Evolutionary conservation across 2,888 invertebrate species (phyloP).

Genomic region (Caenorhabditis becei): DNA sequence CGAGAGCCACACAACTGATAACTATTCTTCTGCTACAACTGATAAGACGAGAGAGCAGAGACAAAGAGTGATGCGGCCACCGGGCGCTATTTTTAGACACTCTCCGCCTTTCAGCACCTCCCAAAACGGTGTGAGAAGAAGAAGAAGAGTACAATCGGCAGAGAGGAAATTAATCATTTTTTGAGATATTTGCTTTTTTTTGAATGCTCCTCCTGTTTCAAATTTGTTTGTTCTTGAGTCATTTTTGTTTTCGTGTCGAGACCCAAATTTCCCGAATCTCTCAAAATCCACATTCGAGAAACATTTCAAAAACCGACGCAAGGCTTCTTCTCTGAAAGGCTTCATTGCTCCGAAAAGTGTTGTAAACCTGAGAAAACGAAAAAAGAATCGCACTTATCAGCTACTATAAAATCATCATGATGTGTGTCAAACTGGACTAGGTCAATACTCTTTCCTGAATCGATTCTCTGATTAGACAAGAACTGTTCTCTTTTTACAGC

Average conservation of each 20-base stretch:
- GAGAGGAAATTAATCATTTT: too few relatives aligned
- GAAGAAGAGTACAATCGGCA: conserved; percentile 38
- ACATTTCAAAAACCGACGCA: conserved; percentile 18
- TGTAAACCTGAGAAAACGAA: background rate
- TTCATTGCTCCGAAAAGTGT: too few relatives aligned
- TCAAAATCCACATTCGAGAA: too few relatives aligned
- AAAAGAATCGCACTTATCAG: conserved; percentile 40
- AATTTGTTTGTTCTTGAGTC: conserved; percentile 10
- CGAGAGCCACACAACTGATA: too few relatives aligned
- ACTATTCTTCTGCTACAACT: too few relatives aligned
- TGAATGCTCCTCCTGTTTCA: too few relatives aligned
- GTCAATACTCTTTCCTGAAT: background rate
- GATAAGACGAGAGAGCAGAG: conserved; percentile 11
- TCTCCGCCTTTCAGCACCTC: conserved; percentile 14
- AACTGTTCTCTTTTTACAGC: background rate
- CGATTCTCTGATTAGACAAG: background rate
- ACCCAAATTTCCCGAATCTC: too few relatives aligned
- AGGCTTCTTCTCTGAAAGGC: too few relatives aligned
- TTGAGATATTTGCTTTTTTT: too few relatives aligned
- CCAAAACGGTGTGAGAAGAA: too few relatives aligned
- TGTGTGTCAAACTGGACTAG: conserved; percentile 21
- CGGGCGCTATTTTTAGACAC: conserved; percentile 42
- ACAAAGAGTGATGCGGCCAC: conserved; percentile 39
- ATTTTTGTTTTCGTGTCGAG: too few relatives aligned
- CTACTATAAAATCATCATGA: conserved; percentile 6